Evolutionary conservation across 2,888 invertebrate species (phyloP), one percentile per base, ranked within the genome.

Genomic region (Eucriotettix oculatus): DNA sequence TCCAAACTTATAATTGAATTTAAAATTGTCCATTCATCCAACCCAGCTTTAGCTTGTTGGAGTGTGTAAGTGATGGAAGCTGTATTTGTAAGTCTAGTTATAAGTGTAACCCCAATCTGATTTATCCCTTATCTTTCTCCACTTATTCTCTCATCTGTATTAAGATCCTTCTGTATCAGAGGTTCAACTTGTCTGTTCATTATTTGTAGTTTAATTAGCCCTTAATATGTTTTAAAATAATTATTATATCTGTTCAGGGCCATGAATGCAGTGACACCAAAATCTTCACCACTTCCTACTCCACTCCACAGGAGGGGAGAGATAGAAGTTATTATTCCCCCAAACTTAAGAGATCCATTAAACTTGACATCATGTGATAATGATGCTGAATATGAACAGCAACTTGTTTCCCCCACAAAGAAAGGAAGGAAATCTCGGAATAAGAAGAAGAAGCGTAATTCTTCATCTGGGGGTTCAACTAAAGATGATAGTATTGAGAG

Each of bases 271-370:
- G 86, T 87, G 0, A 95, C 95, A 16, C 95, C 95, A 58, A 87
- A 90, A 69, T 91, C 92, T 42, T 95, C 95, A 61, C 96, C 96
- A 0, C 74, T 92, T 69, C 87, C 91, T 59, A 87, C 87, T 52
- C 89, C 90, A n/a, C 84, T 84, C 58, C 79, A 87, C 63, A 80
- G 86, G 64, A 87, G 87, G 71, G 85, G 82, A 54, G 84, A 84
- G 70, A 86, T 95, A 65, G 91, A 93, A 76, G 92, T 91, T 5
- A 87, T 92, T 62, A 93, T 94, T 70, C 96, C 95, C 57, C 89
- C 89, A 43, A 93, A 96, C 71, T 90, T 93, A 57, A 81, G 86
- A 68, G 96, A 97, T 76, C 96, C 96, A 1, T 74, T 97, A 58
- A 93, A 94, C 75, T 76, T 97, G 61, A 72, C 67, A 14, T 74